Conservation (phyloP, 2,888 invertebrate genomes). For the Pegoplata infirma region DNA sequence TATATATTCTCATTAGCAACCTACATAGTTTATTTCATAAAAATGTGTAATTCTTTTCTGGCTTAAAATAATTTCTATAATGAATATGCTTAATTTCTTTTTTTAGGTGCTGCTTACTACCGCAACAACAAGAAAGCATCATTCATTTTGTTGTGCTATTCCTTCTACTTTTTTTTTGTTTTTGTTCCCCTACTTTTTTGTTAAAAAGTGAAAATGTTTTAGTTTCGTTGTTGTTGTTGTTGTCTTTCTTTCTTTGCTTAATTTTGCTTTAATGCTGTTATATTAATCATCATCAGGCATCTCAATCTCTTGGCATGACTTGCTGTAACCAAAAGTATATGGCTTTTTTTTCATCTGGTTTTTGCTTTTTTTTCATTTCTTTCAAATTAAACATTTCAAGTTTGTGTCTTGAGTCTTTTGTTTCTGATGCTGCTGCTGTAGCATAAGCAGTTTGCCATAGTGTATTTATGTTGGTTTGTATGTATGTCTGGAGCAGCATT, state of each 20-base stretch:
- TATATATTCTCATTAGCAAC: too few relatives aligned
- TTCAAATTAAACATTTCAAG: not conserved
- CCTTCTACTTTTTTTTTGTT: conserved; percentile 1
- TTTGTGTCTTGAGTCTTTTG: not conserved
- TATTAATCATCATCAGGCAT: conserved; percentile 37
- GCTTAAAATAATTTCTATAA: not conserved
- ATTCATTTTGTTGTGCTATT: not conserved
- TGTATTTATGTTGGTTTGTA: not conserved
- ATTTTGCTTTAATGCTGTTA: conserved; percentile 30
- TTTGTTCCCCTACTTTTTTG: conserved; percentile 15
- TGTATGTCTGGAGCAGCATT: too few relatives aligned
- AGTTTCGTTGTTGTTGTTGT: too few relatives aligned
- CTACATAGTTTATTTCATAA: too few relatives aligned
- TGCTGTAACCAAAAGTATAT: conserved; percentile 34
- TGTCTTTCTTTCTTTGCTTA: conserved; percentile 36
- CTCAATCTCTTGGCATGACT: conserved; percentile 54
- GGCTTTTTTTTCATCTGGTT: not conserved
- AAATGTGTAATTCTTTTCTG: not conserved
- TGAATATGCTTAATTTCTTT: not conserved
- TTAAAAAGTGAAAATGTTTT: conserved; percentile 63
- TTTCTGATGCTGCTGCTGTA: not conserved
- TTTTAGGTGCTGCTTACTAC: not conserved
- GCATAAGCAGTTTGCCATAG: not conserved
- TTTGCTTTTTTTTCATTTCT: not conserved
- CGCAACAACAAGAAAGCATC: not conserved